phyloP scores from a whole-genome alignment of 2,113 vertebrate species.

The Proterorhinus semilunaris region DNA sequence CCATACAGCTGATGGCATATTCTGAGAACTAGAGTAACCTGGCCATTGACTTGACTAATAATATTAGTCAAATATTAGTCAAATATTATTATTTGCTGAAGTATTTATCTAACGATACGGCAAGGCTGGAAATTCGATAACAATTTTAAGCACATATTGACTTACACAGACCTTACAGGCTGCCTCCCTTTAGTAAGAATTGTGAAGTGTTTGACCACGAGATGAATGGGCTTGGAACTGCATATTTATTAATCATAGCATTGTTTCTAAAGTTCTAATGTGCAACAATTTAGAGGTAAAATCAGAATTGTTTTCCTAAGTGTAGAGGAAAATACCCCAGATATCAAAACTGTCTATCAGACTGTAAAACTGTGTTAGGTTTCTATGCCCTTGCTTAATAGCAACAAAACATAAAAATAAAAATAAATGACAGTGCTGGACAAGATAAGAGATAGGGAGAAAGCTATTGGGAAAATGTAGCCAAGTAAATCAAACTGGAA shows the following conservation, averaged over 20 bases:
- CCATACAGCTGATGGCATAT: neutral
- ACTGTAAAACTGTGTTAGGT: neutral
- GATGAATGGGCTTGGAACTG: constrained; percentile 5
- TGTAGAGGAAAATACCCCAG: no score
- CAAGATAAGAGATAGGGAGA: neutral
- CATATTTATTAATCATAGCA: no score
- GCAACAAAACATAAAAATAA: neutral
- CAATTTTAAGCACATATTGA: constrained; percentile 2
- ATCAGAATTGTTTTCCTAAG: no score
- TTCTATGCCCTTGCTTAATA: neutral
- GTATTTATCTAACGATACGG: neutral
- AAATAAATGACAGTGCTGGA: neutral
- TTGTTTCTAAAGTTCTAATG: no score
- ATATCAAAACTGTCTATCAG: neutral
- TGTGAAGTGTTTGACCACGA: neutral
- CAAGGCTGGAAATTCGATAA: neutral
- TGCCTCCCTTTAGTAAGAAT: neutral
- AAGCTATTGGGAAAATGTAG: neutral
- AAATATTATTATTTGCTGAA: no score
- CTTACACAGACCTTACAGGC: neutral
- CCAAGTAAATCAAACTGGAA: neutral
- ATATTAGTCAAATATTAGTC: no score
- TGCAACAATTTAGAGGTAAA: no score
- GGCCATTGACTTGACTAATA: constrained; percentile 3
- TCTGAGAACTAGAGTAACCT: neutral